Conservation (phyloP, 2,888 invertebrate genomes). For the Iphiclides podalirius region DNA sequence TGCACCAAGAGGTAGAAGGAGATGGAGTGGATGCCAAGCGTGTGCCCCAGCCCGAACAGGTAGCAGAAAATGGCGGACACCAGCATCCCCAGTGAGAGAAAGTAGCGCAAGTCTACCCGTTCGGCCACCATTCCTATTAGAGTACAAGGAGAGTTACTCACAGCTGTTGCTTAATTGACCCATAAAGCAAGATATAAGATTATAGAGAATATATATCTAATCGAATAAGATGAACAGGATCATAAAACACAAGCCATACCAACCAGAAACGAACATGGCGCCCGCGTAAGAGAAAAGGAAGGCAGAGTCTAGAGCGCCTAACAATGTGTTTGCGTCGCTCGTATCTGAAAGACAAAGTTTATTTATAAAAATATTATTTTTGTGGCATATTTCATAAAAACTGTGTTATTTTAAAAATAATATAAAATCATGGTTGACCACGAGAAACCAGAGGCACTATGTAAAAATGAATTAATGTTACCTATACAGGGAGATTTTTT, state of each 20-base stretch:
- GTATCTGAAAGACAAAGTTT: conserved; percentile 49
- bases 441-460: too few species aligned
- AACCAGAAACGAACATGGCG: conserved; percentile 91
- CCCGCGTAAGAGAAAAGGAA: conserved; percentile 95
- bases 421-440: too few species aligned
- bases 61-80: conserved; percentile 92
- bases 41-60: conserved; percentile 92
- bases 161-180: too few species aligned
- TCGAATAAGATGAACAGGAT: too few species aligned
- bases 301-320: conserved; percentile 94
- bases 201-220: too few species aligned
- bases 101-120: conserved; percentile 93
- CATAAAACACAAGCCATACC: conserved; percentile 17
- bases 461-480: too few species aligned
- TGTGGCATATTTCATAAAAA: too few species aligned
- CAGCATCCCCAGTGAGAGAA: conserved; percentile 94
- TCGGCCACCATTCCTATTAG: conserved; percentile 95
- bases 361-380: too few species aligned
- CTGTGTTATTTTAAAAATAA: too few species aligned
- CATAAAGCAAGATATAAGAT: too few species aligned
- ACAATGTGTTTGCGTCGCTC: conserved; percentile 86
- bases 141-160: too few species aligned
- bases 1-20: conserved; percentile 92
- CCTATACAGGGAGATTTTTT: too few species aligned
- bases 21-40: conserved; percentile 89